Base-by-base conservation (phyloP, 1,140 invertebrate species). In the Galleria mellonella region DNA sequence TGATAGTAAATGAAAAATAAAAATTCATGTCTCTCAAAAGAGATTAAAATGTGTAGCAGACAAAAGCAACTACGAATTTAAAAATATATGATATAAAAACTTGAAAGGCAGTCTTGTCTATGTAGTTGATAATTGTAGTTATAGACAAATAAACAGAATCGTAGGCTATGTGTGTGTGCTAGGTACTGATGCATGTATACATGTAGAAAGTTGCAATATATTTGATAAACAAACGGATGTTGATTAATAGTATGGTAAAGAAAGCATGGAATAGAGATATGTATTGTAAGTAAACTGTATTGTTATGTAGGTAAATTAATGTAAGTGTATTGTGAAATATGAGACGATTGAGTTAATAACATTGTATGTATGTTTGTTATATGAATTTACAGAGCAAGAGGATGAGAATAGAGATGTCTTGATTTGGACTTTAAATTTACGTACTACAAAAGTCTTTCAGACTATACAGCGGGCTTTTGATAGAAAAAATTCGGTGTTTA, bases 131-230 rank as follows among this genome's bases (percentile, higher is more conserved):
- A 51, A 46, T 33, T 46, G 71, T 82, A 79, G 71, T 50, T 28
- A 66, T 73, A 73, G 66, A 62, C 12, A 38, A 52, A 59, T 48
- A 37, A 48, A 54, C 56, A 60, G 49, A 43, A 48, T 55, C 38
- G 57, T 74, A 68, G 48, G 14, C 67, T 70, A 44, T 68, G 59
- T 78, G 67, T 70, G 51, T 72, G 70, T 76, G 64, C 61, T 72
- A 75, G 67, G 70, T 59, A 63, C 31, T 56, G 52, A 50, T 77
- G 78, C 75, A 83, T 83, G 77, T 59, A 37, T 40, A 23, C 49
- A 59, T 46, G 74, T 78, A 82, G 74, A 35, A 33, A 50, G 50
- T 50, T 49, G 48, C 32, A 55, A 54, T 55, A 40, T 50, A 38
- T 32, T 47, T 42, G 32, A 41, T n/a, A 41, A 51, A 51, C 29